Evolutionary conservation across 2,113 vertebrate species (phyloP), one percentile per base, ranked within the genome.

Genomic region (Saimiri boliviensis): DNA sequence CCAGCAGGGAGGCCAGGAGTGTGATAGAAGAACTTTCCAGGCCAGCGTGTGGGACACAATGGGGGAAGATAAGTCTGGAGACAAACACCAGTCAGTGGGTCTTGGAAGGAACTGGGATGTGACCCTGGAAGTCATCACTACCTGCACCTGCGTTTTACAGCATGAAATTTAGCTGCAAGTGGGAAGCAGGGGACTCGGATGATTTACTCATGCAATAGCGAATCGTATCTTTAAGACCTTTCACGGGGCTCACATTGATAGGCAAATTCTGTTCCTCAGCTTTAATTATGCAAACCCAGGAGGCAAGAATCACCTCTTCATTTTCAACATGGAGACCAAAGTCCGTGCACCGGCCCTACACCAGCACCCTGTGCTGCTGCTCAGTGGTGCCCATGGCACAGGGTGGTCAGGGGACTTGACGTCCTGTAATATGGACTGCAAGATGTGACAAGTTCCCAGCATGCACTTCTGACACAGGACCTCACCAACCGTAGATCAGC

Each of bases 241-340:
- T 92, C 82, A 42, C 5, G 42, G 88, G 47, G 49, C 82, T 88
- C 30, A 89, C 35, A 6, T 76, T 88, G 81, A 45, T 30, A 52
- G 68, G 71, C 70, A 91, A 81, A 74, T 85, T 94, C 82, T 70
- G 17, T 40, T 91, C 71, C 93, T 93, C n/a, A 25, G 12, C 88
- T 94, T 83, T 91, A 73, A 92, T 89, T 71, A 84, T 54, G 58
- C 37, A 79, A 77, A 92, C 71, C 70, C 88, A 74, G 90, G 70
- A 82, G 47, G 58, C 82, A 60, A 80, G 86, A 91, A 23, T 81
- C 82, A 70, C 35, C 71, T 77, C 25, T 95, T 88, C 37, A n/a
- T 79, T 91, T 92, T 60, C 83, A 74, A 11, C 0, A 0, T 49
- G 10, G 21, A 89, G 60, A 52, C 25, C 0, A 0, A 42, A 66